Percentiles rank a stretch among this genome's conserved stretches.
These are phyloP conservation scores for Lutraria rhynchaena DNA, from an alignment of 1,140 invertebrate species.

Conservation along the genomic window DNA sequence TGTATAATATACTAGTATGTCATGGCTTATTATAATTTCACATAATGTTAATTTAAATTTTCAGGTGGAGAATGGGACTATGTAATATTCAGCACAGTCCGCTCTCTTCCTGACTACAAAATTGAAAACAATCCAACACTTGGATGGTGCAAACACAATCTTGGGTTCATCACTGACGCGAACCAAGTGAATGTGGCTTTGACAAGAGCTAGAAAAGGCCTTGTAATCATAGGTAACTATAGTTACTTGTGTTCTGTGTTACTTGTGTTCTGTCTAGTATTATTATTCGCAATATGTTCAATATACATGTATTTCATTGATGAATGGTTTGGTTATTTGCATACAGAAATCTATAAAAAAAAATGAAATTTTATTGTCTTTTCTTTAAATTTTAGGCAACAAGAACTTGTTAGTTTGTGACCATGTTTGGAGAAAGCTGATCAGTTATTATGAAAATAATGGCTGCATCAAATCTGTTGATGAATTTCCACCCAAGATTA, in stretches of 20 bases:
- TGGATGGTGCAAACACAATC: conserved; percentile 73
- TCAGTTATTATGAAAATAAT: conserved; percentile 55
- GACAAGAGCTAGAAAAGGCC: conserved; percentile 74
- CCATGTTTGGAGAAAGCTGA: conserved; percentile 55
- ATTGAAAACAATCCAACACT: conserved; percentile 71
- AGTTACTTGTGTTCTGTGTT: background rate
- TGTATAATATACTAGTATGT: background rate
- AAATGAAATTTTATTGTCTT: background rate
- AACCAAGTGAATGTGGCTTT: conserved; percentile 78
- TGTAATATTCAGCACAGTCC: conserved; percentile 72
- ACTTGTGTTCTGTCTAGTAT: background rate
- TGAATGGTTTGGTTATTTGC: background rate
- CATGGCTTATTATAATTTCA: background rate
- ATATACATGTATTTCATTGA: background rate
- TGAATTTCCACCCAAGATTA: conserved; percentile 51
- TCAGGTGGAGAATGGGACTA: conserved; percentile 76
- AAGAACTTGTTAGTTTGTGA: conserved; percentile 61
- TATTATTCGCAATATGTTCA: background rate
- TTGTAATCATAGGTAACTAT: conserved; percentile 76
- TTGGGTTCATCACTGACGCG: conserved; percentile 76
- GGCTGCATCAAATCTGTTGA: conserved; percentile 56
- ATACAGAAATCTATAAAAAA: background rate
- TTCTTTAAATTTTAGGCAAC: conserved; percentile 53
- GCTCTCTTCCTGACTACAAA: conserved; percentile 70
- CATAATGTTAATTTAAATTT: conserved; percentile 13